Evolutionary conservation across 2,888 invertebrate genomes (phyloP).

Genomic region (Linyphia triangularis): DNA sequence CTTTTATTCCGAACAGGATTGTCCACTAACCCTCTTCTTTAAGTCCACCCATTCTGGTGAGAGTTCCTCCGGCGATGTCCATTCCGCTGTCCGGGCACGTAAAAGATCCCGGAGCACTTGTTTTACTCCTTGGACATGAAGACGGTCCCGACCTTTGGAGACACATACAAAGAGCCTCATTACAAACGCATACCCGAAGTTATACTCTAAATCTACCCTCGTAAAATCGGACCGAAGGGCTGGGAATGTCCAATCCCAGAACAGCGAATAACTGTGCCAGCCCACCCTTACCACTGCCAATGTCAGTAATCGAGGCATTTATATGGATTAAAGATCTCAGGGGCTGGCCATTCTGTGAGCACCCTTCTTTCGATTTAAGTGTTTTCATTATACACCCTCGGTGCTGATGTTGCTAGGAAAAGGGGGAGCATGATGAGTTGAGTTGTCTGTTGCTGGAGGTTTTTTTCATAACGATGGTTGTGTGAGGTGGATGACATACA

Average conservation of each 20-base stretch:
- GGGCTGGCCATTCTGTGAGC: slow-evolving; percentile 51
- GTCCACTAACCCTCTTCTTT: slow-evolving; percentile 39
- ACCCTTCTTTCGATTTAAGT: slow-evolving; percentile 71
- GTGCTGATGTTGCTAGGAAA: neutral
- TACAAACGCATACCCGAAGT: slow-evolving; percentile 63
- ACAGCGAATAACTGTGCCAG: slow-evolving; percentile 30
- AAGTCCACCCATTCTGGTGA: slow-evolving; percentile 35
- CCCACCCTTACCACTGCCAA: slow-evolving; percentile 9
- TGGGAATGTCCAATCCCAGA: slow-evolving; percentile 47
- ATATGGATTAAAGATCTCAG: slow-evolving; percentile 73
- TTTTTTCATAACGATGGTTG: slow-evolving; percentile 40
- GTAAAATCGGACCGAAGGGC: slow-evolving; percentile 61
- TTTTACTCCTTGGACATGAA: slow-evolving; percentile 64
- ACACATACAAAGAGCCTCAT: slow-evolving; percentile 74
- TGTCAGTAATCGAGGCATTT: slow-evolving; percentile 72
- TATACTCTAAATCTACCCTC: slow-evolving; percentile 65
- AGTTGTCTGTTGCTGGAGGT: slow-evolving; percentile 9
- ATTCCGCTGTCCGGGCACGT: slow-evolving; percentile 73
- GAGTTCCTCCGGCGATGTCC: slow-evolving; percentile 38
- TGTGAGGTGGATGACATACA: slow-evolving; percentile 47
- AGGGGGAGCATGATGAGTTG: slow-evolving; percentile 11
- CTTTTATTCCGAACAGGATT: slow-evolving; percentile 32
- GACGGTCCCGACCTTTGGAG: slow-evolving; percentile 40
- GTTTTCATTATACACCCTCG: slow-evolving; percentile 69
- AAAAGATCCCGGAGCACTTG: slow-evolving; percentile 67